Evolutionary conservation across 1,140 invertebrate genomes (phyloP).

Genomic region (Stegodyphus mimosarum): DNA sequence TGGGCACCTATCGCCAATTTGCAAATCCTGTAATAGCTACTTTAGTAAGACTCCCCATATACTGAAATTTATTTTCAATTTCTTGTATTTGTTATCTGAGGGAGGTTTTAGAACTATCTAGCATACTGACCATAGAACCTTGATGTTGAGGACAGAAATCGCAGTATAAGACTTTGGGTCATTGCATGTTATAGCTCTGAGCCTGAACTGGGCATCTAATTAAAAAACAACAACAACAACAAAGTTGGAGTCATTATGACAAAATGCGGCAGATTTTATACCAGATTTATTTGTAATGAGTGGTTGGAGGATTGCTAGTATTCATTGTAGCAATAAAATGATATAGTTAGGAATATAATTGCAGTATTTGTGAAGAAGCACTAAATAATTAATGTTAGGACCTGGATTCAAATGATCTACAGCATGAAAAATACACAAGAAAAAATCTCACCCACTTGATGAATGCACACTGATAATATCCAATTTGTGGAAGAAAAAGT

Average conservation of each 20-base stretch:
- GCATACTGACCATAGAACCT: not conserved
- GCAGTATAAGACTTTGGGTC: not conserved
- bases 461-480: too few relatives aligned
- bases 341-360: too few relatives aligned
- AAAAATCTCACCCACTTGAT: too few relatives aligned
- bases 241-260: not conserved
- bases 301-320: too few relatives aligned
- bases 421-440: too few relatives aligned
- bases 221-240: not conserved
- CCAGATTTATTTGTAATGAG: too few relatives aligned
- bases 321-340: too few relatives aligned
- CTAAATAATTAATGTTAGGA: too few relatives aligned
- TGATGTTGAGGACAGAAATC: not conserved
- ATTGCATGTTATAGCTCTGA: not conserved
- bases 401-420: too few relatives aligned
- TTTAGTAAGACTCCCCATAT: not conserved
- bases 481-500: too few relatives aligned
- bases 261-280: not conserved
- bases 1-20: not conserved
- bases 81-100: not conserved
- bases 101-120: not conserved
- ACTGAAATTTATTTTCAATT: not conserved
- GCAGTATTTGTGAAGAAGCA: too few relatives aligned
- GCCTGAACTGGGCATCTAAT: not conserved
- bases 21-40: not conserved